Evolutionary conservation across 2,113 vertebrate genomes (phyloP), one percentile per base, ranked within the genome.

Genomic region (Rhea americana): DNA sequence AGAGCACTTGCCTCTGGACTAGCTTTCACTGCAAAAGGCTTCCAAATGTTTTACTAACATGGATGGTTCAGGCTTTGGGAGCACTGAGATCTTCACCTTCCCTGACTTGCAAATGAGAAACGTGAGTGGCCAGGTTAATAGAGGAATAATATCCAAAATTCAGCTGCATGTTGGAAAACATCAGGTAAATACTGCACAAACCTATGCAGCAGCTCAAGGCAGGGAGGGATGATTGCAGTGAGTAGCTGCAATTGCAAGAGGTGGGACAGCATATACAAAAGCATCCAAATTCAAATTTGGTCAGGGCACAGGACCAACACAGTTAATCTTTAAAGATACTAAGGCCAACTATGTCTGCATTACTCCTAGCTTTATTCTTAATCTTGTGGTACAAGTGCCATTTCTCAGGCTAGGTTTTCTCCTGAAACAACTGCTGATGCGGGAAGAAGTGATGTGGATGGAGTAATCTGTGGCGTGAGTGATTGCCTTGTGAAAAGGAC

Each of bases 81-180:
- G 73, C 2, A 39, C 53, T 6, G 25, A n/a, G n/a, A 80, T 30
- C 21, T 39, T 24, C 12, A 30, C 19, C 58, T 28, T 24, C 26
- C 30, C 7, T 0, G 30, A 35, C 32, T 35, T 21, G 26, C 14
- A 76, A 68, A 85, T 11, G 20, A 71, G 24, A 56, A 35, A 26
- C 18, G 11, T 0, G 0, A 32, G 16, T 3, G 20, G 37, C n/a
- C 6, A 0, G 13, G 15, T 58, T 50, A 79, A 26, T 2, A 28
- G 28, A 81, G 32, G 39, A 79, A 32, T n/a, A 88, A 73, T 73
- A 45, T 26, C 26, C 78, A 53, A 70, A 62, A 58, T 43, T 73
- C 78, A 93, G 10, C 50, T n/a, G 24, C 9, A 1, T 2, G 7
- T 8, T 41, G 67, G 26, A 41, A 85, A 77, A 37, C 24, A 58